Percentiles rank a stretch among this genome's conserved stretches.
phyloP scores from a whole-genome alignment of 2,797 vertebrate species.

The Halcyon leucocephala region DNA sequence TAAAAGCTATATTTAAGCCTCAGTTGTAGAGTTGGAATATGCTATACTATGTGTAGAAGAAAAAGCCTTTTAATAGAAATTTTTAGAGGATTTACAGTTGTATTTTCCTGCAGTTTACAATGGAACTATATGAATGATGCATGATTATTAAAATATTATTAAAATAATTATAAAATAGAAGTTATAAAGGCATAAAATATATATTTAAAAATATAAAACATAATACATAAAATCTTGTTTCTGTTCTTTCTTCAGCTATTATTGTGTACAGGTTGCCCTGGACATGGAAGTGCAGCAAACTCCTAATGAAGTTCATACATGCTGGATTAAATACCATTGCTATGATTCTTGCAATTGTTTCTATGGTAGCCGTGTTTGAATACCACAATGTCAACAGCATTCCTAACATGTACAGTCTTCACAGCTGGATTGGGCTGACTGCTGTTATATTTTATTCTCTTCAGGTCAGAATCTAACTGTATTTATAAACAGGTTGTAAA shows the following conservation, averaged over 20 bases:
- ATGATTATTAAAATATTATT: background rate
- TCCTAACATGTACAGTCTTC: conserved; percentile 97
- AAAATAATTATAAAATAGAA: background rate
- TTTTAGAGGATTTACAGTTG: background rate
- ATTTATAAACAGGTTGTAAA: conserved; percentile 33
- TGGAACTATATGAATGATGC: background rate
- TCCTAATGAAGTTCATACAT: conserved; percentile 92
- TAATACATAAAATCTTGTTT: background rate
- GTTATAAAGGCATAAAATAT: background rate
- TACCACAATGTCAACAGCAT: conserved; percentile 86
- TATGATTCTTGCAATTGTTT: conserved; percentile 83
- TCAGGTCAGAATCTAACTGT: conserved; percentile 84
- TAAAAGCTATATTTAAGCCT: background rate
- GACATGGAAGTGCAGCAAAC: conserved; percentile 94
- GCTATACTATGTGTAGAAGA: background rate
- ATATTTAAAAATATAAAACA: no score
- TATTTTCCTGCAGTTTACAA: background rate
- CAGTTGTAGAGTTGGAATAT: background rate
- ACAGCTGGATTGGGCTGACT: conserved; percentile 94
- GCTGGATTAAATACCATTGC: conserved; percentile 86
- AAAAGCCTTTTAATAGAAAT: background rate
- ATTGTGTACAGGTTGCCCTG: conserved; percentile 95
- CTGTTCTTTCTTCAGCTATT: conserved; percentile 83
- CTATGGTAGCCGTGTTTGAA: conserved; percentile 92
- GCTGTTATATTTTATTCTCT: conserved; percentile 84